A percentile compares a stretch with the other conserved stretches of the same genome.
These are phyloP conservation scores for Rhodinocichla rosea DNA, from an alignment of 2,113 vertebrate species.

Conservation along the genomic window DNA sequence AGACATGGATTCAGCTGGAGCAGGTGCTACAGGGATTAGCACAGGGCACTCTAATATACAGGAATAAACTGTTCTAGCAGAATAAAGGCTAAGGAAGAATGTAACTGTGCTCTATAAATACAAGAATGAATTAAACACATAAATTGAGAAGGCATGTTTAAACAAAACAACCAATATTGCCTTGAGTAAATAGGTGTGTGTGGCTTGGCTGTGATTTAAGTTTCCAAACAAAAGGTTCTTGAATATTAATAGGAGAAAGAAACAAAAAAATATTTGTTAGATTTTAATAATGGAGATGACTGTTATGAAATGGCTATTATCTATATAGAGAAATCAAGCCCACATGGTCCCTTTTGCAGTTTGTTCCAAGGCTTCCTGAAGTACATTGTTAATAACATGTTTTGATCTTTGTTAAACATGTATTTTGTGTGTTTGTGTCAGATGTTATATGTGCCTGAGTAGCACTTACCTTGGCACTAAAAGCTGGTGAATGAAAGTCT, in stretches of 20 bases:
- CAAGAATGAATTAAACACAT: background rate
- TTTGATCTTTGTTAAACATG: background rate
- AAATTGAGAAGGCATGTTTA: background rate
- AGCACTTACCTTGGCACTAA: background rate
- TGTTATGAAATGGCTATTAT: background rate
- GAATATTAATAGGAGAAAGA: background rate
- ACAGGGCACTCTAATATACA: background rate
- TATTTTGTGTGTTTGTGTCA: background rate
- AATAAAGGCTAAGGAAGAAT: background rate
- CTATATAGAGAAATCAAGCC: background rate
- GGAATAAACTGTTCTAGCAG: background rate
- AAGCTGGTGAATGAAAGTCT: background rate
- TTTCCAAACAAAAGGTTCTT: background rate
- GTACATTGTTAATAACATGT: background rate
- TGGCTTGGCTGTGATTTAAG: background rate
- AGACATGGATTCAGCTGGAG: background rate
- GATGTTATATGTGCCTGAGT: background rate
- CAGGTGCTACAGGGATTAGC: constrained; percentile 11
- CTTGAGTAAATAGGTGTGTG: background rate
- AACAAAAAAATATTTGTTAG: background rate
- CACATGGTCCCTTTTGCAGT: background rate
- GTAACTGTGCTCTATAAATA: background rate
- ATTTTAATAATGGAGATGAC: background rate
- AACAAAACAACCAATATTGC: constrained; percentile 2
- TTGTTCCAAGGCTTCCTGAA: background rate